phyloP scores from a whole-genome alignment of 2,113 vertebrate genomes.

The Callithrix jacchus region DNA sequence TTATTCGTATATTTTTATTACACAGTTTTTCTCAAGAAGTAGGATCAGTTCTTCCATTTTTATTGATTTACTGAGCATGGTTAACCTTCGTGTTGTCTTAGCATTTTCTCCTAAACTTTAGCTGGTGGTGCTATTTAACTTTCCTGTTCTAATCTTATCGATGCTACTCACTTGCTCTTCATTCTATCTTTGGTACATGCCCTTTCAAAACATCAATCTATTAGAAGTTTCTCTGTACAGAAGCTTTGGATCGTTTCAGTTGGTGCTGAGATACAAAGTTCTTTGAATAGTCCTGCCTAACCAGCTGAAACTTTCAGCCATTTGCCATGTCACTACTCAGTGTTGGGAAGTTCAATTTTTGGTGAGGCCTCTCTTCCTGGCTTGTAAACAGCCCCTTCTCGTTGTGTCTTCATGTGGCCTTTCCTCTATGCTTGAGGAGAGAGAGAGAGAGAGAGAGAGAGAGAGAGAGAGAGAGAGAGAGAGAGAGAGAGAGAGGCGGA shows the following conservation, averaged over 20 bases:
- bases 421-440: not conserved
- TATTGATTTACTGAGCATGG: conserved; percentile 4
- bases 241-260: not conserved
- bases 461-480: not conserved
- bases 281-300: not conserved
- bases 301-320: not conserved
- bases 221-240: not conserved
- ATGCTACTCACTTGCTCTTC: conserved; percentile 21
- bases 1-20: not conserved
- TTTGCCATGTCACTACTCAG: not conserved
- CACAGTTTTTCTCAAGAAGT: conserved; percentile 31
- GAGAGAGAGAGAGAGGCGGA: not conserved
- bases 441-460: not conserved
- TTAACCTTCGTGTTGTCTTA: conserved; percentile 68
- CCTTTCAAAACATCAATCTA: conserved; percentile 52
- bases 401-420: not conserved
- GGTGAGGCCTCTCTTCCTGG: not conserved
- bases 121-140: conserved; percentile 66
- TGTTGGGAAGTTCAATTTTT: not conserved
- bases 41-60: not conserved
- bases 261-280: not conserved
- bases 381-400: not conserved
- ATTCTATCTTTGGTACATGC: not conserved
- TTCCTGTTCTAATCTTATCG: conserved; percentile 49
- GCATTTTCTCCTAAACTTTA: conserved; percentile 56